Evolutionary conservation across 2,888 invertebrate genomes (phyloP).

Genomic region (Eueremaeus valkanovi): DNA sequence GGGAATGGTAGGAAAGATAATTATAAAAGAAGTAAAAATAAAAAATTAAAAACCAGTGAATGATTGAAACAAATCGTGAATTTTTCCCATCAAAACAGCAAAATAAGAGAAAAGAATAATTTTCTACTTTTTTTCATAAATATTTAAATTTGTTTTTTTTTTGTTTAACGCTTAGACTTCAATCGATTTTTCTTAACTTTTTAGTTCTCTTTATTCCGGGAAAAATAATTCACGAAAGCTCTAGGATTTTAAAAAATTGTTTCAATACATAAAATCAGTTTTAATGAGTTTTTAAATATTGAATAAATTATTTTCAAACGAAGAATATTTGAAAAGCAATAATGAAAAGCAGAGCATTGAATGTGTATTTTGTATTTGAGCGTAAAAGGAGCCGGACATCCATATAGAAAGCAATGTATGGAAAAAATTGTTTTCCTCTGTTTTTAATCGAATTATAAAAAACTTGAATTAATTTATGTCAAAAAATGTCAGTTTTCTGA

Average conservation of each 20-base stretch:
- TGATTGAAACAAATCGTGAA: conserved; percentile 5
- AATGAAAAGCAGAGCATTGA: too few relatives aligned
- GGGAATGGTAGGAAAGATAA: not conserved
- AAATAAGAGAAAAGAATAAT: not conserved
- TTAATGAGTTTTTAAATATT: too few relatives aligned
- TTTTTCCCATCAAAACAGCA: conserved; percentile 20
- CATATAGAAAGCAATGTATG: not conserved
- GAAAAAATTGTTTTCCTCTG: not conserved
- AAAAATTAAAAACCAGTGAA: not conserved
- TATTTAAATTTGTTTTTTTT: conserved; percentile 3
- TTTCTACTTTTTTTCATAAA: not conserved
- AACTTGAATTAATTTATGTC: conserved; percentile 35
- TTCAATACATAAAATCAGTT: too few relatives aligned
- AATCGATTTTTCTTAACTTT: not conserved
- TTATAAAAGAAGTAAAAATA: not conserved
- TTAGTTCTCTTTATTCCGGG: not conserved
- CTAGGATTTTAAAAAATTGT: too few relatives aligned
- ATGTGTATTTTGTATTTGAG: not conserved
- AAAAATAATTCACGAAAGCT: not conserved
- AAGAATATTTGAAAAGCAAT: too few relatives aligned
- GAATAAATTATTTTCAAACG: too few relatives aligned
- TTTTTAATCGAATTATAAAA: conserved; percentile 34
- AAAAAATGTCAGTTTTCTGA: conserved; percentile 18
- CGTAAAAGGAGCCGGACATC: too few relatives aligned
- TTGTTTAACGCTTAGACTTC: not conserved